Percentiles rank a stretch among this genome's conserved stretches.
These are phyloP conservation scores for Hycleus cichorii DNA, from an alignment of 1,140 invertebrate species.

Conservation along the genomic window DNA sequence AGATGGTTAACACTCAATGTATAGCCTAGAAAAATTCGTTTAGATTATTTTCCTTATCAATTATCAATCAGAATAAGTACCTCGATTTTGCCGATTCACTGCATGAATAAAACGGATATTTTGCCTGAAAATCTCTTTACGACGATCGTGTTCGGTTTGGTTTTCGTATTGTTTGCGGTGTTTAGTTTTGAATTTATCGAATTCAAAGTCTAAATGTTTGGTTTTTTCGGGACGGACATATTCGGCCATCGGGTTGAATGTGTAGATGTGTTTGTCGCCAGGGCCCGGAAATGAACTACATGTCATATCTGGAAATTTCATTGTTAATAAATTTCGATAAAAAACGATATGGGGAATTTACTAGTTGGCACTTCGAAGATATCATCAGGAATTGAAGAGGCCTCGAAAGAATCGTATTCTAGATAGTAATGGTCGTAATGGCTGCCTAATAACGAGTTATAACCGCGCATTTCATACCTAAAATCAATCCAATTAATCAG, in stretches of 20 bases:
- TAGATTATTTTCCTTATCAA: too few species aligned
- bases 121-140: conserved; percentile 79
- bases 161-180: conserved; percentile 65
- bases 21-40: conserved; percentile 43
- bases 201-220: conserved; percentile 67
- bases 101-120: conserved; percentile 62
- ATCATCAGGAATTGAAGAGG: conserved; percentile 56
- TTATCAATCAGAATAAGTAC: too few species aligned
- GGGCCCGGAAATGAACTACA: conserved; percentile 85
- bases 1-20: conserved; percentile 80
- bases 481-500: not conserved
- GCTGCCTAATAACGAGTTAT: conserved; percentile 83
- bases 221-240: conserved; percentile 67
- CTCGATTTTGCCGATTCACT: conserved; percentile 36
- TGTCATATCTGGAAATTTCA: conserved; percentile 51
- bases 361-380: conserved; percentile 50
- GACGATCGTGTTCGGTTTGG: conserved; percentile 57
- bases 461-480: conserved; percentile 89
- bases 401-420: conserved; percentile 67
- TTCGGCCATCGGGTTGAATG: conserved; percentile 91
- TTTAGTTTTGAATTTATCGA: conserved; percentile 65
- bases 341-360: too few species aligned
- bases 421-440: conserved; percentile 95
- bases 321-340: not conserved
- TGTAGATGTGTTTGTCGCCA: conserved; percentile 64